Percentiles rank a stretch among this genome's conserved stretches.
Conservation (phyloP, 2,797 vertebrate species). For the Gymnothorax javanicus region DNA sequence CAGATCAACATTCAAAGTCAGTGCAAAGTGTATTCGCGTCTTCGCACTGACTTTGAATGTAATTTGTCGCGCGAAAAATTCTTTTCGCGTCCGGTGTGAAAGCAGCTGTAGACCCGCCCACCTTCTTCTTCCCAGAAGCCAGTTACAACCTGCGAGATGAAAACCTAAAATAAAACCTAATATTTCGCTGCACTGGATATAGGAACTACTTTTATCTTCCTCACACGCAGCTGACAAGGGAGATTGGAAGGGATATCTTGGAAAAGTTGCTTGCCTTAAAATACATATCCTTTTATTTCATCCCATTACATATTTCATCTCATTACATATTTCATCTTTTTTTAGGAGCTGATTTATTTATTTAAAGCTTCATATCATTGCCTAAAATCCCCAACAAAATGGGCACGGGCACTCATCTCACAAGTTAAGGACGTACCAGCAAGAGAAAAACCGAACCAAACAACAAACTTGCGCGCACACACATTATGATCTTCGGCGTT, state of each 20-base stretch:
- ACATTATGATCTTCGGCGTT: conserved; percentile 13
- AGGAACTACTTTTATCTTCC: no score
- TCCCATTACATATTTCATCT: neutral
- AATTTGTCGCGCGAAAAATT: no score
- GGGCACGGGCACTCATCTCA: neutral
- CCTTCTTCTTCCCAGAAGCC: conserved; percentile 38
- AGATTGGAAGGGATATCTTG: no score
- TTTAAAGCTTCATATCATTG: neutral
- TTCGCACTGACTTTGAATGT: no score
- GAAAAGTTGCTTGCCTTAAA: no score
- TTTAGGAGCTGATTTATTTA: neutral
- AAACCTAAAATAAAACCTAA: neutral
- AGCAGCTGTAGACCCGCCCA: conserved; percentile 1
- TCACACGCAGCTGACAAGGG: no score
- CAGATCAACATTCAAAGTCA: no score
- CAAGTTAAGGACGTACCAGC: neutral
- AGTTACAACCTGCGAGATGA: neutral
- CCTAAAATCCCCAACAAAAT: neutral
- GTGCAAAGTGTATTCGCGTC: no score
- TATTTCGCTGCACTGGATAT: no score
- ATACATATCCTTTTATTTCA: no score
- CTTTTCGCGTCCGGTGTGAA: no score
- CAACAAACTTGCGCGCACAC: neutral
- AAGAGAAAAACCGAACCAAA: neutral
- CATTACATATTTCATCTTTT: neutral